Evolutionary conservation across 2,888 invertebrate genomes (phyloP).

Genomic region (Acanthosepion pharaonis): DNA sequence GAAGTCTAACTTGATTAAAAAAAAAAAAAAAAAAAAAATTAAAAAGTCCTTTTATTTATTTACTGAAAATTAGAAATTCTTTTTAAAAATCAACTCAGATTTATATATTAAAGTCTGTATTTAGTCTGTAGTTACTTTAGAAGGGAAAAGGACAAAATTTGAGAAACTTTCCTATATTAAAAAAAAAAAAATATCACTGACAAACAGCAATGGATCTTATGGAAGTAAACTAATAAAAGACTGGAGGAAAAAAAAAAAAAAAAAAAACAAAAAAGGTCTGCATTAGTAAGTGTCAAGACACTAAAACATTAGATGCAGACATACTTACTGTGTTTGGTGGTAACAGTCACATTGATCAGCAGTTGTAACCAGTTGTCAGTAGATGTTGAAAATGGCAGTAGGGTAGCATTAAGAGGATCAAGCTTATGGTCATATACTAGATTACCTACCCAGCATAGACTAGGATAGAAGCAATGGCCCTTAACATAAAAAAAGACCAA

Average conservation of each 20-base stretch:
- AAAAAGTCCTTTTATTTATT: neutral
- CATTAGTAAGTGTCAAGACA: neutral
- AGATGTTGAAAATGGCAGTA: neutral
- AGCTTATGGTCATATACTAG: neutral
- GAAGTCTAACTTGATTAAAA: neutral
- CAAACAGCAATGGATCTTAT: neutral
- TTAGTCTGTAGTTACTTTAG: no score
- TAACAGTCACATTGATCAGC: conserved; percentile 36
- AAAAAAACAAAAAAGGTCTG: neutral
- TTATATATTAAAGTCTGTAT: no score
- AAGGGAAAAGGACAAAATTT: neutral
- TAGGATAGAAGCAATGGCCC: neutral
- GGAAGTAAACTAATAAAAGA: neutral
- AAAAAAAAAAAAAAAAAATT: neutral
- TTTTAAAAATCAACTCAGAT: neutral
- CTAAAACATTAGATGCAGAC: conserved; percentile 24
- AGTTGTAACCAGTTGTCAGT: conserved; percentile 25
- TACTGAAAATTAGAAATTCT: neutral
- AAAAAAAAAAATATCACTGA: neutral
- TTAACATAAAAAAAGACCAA: neutral
- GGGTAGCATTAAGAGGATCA: conserved; percentile 2
- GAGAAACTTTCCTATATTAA: neutral
- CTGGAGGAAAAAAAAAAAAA: neutral
- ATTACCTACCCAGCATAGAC: neutral
- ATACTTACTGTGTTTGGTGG: conserved; percentile 41